A percentile compares a stretch with the other conserved stretches of the same genome.
These are phyloP conservation scores for Caenorhabditis angaria DNA, from an alignment of 2,888 invertebrate species.

Conservation along the genomic window DNA sequence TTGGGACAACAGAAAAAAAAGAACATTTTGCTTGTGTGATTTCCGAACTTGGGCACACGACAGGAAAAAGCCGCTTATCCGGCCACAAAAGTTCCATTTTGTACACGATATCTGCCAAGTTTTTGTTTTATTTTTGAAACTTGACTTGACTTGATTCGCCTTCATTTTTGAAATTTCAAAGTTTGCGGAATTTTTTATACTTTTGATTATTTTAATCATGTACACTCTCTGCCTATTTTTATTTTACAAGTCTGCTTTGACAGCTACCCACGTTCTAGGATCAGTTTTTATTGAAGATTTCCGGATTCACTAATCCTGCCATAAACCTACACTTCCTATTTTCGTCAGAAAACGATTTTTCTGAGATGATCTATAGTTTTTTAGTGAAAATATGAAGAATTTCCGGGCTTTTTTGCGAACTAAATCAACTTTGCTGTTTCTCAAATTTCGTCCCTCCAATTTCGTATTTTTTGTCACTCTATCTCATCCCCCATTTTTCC, in stretches of 20 bases:
- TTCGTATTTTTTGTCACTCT: conserved; percentile 1
- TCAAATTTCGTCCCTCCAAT: conserved; percentile 23
- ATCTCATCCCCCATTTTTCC: no score
- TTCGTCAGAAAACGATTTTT: neutral
- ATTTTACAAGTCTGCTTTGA: no score
- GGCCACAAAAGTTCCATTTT: conserved; percentile 35
- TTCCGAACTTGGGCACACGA: conserved; percentile 39
- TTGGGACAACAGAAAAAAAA: neutral
- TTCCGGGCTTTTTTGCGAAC: conserved; percentile 12
- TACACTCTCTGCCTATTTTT: neutral
- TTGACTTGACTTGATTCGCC: no score
- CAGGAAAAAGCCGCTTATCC: conserved; percentile 43
- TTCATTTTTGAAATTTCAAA: no score
- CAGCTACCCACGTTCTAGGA: no score
- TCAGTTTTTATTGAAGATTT: no score
- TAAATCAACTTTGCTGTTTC: conserved; percentile 44
- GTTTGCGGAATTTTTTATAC: conserved; percentile 29
- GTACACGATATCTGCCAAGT: conserved; percentile 15
- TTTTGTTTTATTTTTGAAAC: conserved; percentile 19
- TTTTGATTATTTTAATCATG: neutral
- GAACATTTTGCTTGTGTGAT: conserved; percentile 9
- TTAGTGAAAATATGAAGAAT: neutral
- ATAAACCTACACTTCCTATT: no score
- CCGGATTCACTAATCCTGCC: no score
- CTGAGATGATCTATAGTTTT: neutral